Conservation (phyloP, 2,113 vertebrate genomes). For the Mohoua ochrocephala region DNA sequence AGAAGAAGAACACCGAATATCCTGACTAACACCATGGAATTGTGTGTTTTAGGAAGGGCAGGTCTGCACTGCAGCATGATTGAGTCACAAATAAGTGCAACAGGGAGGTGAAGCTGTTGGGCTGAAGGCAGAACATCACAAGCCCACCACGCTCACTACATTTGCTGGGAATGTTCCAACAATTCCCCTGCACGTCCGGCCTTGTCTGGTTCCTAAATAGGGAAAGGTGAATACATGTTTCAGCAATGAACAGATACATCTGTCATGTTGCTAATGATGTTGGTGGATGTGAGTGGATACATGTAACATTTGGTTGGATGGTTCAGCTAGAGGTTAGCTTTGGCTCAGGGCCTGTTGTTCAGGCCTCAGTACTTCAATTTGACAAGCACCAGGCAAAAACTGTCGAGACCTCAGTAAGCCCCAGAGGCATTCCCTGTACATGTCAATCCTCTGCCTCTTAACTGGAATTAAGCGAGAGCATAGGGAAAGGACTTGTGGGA, state of each 20-base stretch:
- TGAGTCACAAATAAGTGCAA: background rate
- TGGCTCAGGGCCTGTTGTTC: background rate
- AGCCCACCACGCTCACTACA: background rate
- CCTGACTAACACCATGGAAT: background rate
- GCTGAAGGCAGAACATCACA: background rate
- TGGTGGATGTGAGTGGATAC: background rate
- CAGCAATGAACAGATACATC: background rate
- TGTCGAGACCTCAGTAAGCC: background rate
- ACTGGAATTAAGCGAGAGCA: background rate
- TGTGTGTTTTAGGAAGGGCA: background rate
- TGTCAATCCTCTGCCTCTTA: background rate
- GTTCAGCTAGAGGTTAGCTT: background rate
- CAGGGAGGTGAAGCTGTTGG: background rate
- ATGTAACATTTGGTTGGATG: background rate
- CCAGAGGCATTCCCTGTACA: background rate
- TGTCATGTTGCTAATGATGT: background rate
- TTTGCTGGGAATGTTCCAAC: background rate
- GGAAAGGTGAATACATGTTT: background rate
- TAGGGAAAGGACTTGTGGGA: background rate
- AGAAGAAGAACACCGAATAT: background rate
- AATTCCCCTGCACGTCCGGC: rapidly evolving
- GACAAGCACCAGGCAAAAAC: background rate
- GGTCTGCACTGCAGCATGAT: background rate
- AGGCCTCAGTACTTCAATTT: background rate
- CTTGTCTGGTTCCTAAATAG: rapidly evolving